These are phyloP conservation scores for human (Homo sapiens) DNA, from an alignment of 2,113 vertebrate species.

Conservation along the genomic window DNA sequence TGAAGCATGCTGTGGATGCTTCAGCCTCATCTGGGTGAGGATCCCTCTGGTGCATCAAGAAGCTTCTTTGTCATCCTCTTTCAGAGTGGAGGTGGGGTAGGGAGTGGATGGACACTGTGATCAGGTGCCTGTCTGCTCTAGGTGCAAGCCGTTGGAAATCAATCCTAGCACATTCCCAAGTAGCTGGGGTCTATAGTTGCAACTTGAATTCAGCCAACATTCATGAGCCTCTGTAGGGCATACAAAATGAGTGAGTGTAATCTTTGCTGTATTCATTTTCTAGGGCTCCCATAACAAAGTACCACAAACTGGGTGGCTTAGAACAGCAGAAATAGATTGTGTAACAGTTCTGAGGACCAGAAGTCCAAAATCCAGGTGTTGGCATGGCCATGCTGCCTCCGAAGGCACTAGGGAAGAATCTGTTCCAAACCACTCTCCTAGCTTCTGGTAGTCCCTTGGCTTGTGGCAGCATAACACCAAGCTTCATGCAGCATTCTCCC, in stretches of 20 bases:
- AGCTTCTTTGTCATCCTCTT: neutral
- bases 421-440: neutral
- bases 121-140: neutral
- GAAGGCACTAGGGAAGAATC: neutral
- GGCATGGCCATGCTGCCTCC: neutral
- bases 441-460: neutral
- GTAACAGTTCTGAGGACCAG: neutral
- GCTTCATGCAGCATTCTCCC: neutral
- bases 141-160: neutral
- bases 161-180: neutral
- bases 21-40: neutral
- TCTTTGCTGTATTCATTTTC: neutral
- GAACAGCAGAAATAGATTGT: neutral
- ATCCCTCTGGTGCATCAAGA: neutral
- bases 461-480: neutral
- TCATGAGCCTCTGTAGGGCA: neutral
- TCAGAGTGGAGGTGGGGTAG: neutral
- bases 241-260: neutral
- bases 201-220: neutral
- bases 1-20: neutral
- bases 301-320: neutral
- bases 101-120: neutral
- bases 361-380: neutral
- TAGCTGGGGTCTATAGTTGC: neutral
- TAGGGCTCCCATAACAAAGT: neutral